Evolutionary conservation across 2,797 vertebrate species (phyloP).

Genomic region (Loriculus beryllinus): DNA sequence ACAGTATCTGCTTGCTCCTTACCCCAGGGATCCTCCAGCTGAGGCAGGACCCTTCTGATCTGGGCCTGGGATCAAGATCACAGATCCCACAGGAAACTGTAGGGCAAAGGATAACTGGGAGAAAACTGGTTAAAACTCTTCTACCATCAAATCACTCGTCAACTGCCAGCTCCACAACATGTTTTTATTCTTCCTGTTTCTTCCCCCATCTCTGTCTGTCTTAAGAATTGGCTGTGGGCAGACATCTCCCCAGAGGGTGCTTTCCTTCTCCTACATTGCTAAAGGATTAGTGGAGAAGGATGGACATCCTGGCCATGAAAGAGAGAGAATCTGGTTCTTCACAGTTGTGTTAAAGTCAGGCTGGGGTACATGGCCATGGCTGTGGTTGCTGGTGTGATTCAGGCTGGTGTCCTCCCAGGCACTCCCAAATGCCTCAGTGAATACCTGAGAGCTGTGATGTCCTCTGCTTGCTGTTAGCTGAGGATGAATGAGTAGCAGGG

Average conservation of each 20-base stretch:
- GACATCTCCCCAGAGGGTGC: neutral
- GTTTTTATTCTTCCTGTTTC: neutral
- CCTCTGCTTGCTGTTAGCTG: neutral
- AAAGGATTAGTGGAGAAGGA: neutral
- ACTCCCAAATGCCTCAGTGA: rapidly evolving
- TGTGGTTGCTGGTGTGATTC: neutral
- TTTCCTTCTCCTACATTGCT: neutral
- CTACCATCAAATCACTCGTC: neutral
- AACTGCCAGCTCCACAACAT: neutral
- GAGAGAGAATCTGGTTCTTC: neutral
- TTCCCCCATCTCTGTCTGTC: neutral
- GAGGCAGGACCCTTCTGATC: neutral
- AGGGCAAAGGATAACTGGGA: neutral
- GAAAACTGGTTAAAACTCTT: neutral
- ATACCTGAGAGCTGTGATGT: neutral
- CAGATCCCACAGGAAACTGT: neutral
- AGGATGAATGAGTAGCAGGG: neutral
- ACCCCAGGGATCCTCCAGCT: neutral
- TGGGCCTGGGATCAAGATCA: neutral
- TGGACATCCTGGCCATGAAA: neutral
- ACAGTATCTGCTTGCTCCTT: neutral
- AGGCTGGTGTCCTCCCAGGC: neutral
- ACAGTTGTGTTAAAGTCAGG: neutral
- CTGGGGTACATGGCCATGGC: rapidly evolving
- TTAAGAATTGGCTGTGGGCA: neutral